Base-by-base conservation (phyloP, 2,888 invertebrate genomes). In the Lepidocyrtoides sp. region DNA sequence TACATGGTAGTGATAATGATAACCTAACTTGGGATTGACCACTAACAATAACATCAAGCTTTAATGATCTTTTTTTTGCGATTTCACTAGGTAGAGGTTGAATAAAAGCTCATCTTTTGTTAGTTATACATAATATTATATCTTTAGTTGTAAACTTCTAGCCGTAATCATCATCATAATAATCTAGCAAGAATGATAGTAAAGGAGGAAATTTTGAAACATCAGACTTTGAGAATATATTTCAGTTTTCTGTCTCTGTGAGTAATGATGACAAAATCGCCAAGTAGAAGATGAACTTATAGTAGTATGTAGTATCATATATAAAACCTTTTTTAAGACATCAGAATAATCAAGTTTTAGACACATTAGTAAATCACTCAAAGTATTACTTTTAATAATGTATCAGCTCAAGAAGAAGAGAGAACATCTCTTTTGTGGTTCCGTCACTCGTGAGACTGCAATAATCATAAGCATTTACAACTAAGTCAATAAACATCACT, bases 381-480 rank as follows among this genome's bases (percentile, higher is more conserved):
- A 82, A 63, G n/a, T 23, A 63, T 77, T 32, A 17, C 14, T 26
- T 54, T 17, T 51, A 48, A n/a, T 29, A 51, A 51, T 29, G 20
- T 20, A 14, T 79, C 32, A 79, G 14, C 79, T 57, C n/a, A 32
- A n/a, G 12, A n/a, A 48, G 48, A 32, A 79, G 29, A 36, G 5
- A 14, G 17, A 54, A 32, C 57, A 63, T 83, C 29, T 48, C 41
- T 79, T 60, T 48, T n/a, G n/a, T 72, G 36, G 77, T 79, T 23
- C 14, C n/a, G 41, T 48, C 57, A 63, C 51, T 81, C 66, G 87
- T 87, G 87, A 63, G 79, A 41, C 66, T 51, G 51, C 54, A 87
- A 81, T 87, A 87, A 87, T 87, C 84, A 85, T 85, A 54, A 86
- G 60, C 63, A 54, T 87, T 87, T 87, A 79, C 87, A 79, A 69